Evolutionary conservation across 2,888 invertebrate species (phyloP).

Genomic region (Tachina fera): DNA sequence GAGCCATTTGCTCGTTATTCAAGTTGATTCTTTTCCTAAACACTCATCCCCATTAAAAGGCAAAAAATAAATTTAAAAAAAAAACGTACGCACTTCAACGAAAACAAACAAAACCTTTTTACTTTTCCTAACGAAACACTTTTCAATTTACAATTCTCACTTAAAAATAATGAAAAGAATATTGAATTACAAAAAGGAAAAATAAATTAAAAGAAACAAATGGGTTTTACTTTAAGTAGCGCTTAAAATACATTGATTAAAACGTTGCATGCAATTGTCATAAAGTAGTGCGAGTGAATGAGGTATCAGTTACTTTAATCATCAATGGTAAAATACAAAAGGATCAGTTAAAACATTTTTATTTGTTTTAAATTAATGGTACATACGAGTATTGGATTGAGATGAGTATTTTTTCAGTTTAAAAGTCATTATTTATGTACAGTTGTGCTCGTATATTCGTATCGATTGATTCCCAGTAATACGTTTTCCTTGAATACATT

Average conservation of each 20-base stretch:
- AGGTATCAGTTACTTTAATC: neutral
- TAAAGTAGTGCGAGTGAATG: neutral
- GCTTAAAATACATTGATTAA: slow-evolving; percentile 45
- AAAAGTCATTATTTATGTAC: slow-evolving; percentile 11
- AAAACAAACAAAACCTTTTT: neutral
- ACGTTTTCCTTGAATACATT: neutral
- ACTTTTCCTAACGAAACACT: slow-evolving; percentile 8
- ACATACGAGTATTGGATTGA: slow-evolving; percentile 11
- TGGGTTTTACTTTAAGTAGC: slow-evolving; percentile 18
- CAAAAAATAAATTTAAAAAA: neutral
- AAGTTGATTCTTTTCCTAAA: neutral
- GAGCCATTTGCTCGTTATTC: neutral
- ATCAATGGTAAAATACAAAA: neutral
- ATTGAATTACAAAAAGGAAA: slow-evolving; percentile 16
- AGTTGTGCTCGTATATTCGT: neutral
- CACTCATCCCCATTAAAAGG: slow-evolving; percentile 17
- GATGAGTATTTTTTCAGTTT: neutral
- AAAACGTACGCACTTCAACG: neutral
- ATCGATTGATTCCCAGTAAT: neutral
- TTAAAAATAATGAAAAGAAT: slow-evolving; percentile 28
- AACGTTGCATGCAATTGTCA: slow-evolving; percentile 25
- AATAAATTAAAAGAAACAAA: slow-evolving; percentile 8
- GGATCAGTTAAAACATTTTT: neutral
- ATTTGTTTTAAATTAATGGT: slow-evolving; percentile 14
- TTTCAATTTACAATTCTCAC: slow-evolving; percentile 35